Evolutionary conservation across 2,113 vertebrate species (phyloP), one percentile per base, ranked within the genome.

Genomic region (Neomonachus schauinslandi): DNA sequence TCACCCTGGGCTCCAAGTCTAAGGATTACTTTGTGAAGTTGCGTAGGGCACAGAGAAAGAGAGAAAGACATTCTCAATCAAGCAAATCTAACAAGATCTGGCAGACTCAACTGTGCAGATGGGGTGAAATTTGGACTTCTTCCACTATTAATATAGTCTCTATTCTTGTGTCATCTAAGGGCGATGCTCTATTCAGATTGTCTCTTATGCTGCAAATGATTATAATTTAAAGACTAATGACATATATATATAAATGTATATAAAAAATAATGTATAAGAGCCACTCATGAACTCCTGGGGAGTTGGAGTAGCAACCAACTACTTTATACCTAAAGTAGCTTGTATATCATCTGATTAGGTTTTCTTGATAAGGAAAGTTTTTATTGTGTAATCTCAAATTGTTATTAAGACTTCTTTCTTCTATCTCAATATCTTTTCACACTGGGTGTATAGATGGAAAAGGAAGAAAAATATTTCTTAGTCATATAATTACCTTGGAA

Each of bases 11-110:
- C 28, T 86, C 5, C 51, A 72, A 86, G 12, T 46, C n/a, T 88
- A 81, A 49, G 57, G 59, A 71, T 84, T 91, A 49, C 49, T 36
- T 55, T 76, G 46, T 83, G 74, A 88, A 93, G 76, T 21, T 91
- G 28, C 59, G 2, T 74, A 65, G 26, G 61, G 42, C 10, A 83
- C 12, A 93, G 16, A 87, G 9, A 89, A 85, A 84, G 22, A 85
- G 26, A 76, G 31, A 49, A 57, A 83, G 7, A 89, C 53, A 87
- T 92, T 92, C 89, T 95, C 59, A 86, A 39, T 61, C 12, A 87
- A 92, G 36, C 7, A 86, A 89, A 82, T 94, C 18, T 86, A 97
- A 39, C 42, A 95, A 95, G 28, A 87, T 91, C n/a, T 91, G 46
- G 8, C 42, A 92, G 31, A 89, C 4, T 89, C 22, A 82, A 5